Evolutionary conservation across 2,888 invertebrate genomes (phyloP).

Genomic region (Conus canariensis): DNA sequence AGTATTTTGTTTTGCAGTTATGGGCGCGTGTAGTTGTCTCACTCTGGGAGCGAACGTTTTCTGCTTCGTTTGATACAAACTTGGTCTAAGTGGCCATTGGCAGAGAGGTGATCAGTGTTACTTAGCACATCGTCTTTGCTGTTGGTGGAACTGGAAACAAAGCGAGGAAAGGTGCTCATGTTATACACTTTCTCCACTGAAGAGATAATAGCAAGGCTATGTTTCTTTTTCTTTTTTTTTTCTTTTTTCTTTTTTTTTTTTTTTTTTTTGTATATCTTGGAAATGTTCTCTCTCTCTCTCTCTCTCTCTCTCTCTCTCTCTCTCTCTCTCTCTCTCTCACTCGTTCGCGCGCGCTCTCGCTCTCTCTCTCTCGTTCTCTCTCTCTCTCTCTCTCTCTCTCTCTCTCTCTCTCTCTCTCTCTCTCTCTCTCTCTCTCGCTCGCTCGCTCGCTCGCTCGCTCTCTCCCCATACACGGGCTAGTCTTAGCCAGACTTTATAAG

Average conservation of each 20-base stretch:
- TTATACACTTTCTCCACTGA: too few species aligned
- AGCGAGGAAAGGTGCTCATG: too few species aligned
- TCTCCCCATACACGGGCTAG: not conserved
- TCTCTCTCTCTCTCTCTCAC: not conserved
- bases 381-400: constrained; percentile 11
- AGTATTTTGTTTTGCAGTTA: too few species aligned
- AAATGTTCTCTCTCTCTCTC: constrained; percentile 2
- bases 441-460: not conserved
- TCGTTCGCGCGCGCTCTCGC: not conserved
- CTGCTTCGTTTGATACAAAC: too few species aligned
- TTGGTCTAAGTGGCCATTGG: too few species aligned
- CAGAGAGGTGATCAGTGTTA: too few species aligned
- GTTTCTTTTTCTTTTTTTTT: not conserved
- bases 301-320: constrained; percentile 21
- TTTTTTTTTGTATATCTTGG: constrained; percentile 71
- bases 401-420: constrained; percentile 24
- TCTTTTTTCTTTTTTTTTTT: constrained; percentile 67
- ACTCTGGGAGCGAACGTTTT: too few species aligned
- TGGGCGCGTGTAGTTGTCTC: too few species aligned
- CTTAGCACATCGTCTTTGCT: too few species aligned
- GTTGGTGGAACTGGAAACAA: too few species aligned
- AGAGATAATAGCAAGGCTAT: too few species aligned
- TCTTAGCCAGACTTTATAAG: too few species aligned
- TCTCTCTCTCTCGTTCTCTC: constrained; percentile 2
- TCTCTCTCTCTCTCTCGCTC: not conserved